A percentile compares a stretch with the other conserved stretches of the same genome.
phyloP scores from a whole-genome alignment of 1,140 invertebrate species.

The Drosophila orena region DNA sequence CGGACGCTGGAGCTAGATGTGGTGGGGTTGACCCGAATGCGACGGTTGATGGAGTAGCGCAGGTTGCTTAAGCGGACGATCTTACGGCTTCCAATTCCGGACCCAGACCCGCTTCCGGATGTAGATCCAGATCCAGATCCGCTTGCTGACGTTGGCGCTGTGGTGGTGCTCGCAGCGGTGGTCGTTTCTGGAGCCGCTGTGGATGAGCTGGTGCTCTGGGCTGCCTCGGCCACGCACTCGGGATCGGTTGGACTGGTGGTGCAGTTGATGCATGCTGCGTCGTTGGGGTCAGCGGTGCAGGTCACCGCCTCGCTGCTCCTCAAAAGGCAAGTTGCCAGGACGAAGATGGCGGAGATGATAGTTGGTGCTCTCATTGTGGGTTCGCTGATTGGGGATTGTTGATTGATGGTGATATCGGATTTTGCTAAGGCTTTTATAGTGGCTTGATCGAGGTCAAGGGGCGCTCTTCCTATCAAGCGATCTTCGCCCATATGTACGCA shows the following conservation, averaged over 20 bases:
- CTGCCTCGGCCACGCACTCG: constrained; percentile 14
- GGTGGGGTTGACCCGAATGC: constrained; percentile 27
- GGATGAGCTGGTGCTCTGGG: background rate
- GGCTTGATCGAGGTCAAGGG: constrained; percentile 17
- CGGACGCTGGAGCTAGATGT: background rate
- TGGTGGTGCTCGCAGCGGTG: constrained; percentile 2
- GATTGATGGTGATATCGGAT: constrained; percentile 20
- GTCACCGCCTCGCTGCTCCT: constrained; percentile 33
- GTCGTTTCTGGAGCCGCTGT: constrained; percentile 7
- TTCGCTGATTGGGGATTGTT: constrained; percentile 13
- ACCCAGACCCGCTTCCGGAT: background rate
- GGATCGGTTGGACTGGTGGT: background rate
- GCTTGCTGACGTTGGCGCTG: background rate
- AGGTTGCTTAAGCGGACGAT: constrained; percentile 30
- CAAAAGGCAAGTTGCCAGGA: constrained; percentile 22
- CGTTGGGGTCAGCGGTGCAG: constrained; percentile 21
- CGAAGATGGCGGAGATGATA: constrained; percentile 6
- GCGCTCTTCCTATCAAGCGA: background rate
- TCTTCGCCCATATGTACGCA: constrained; percentile 21
- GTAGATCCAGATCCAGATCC: background rate
- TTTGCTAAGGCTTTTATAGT: constrained; percentile 24
- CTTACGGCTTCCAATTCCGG: background rate
- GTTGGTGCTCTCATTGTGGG: constrained; percentile 9
- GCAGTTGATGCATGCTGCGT: constrained; percentile 26
- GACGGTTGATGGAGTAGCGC: constrained; percentile 12